Evolutionary conservation across 2,113 vertebrate species (phyloP).

Genomic region (Macrotus californicus): DNA sequence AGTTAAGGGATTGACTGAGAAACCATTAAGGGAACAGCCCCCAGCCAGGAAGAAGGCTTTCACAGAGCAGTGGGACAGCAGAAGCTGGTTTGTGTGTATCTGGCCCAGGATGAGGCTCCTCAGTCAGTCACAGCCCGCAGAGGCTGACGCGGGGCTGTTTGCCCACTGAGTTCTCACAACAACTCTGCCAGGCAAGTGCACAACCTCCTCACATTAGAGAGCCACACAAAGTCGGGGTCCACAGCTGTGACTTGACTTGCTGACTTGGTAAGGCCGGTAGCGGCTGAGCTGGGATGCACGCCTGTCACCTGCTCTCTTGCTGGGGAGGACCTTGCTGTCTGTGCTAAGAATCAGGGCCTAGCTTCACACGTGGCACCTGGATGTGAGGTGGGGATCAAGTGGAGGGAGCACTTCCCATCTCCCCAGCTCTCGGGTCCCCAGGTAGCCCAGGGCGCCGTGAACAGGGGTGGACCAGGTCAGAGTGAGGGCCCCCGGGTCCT

Average conservation of each 20-base stretch:
- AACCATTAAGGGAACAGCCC: background rate
- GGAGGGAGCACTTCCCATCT: background rate
- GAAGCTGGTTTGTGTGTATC: background rate
- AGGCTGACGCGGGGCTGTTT: background rate
- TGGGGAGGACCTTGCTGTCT: rapidly evolving
- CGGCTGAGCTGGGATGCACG: background rate
- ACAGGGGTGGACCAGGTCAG: too few species aligned
- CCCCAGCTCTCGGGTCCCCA: rapidly evolving
- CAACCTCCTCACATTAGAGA: too few species aligned
- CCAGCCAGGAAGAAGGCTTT: background rate
- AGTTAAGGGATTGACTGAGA: background rate
- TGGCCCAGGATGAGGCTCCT: background rate
- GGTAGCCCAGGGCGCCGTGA: background rate
- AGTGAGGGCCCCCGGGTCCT: background rate
- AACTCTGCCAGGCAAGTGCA: background rate
- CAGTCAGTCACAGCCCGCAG: background rate
- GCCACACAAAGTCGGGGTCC: background rate
- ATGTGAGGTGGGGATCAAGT: background rate
- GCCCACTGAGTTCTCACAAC: background rate
- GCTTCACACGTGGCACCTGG: background rate
- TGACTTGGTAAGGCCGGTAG: background rate
- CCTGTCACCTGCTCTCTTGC: background rate
- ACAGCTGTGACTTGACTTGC: background rate
- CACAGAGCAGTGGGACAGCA: background rate
- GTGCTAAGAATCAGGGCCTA: background rate